Evolutionary conservation across 2,113 vertebrate species (phyloP).

Genomic region (Corythornis cristatus): DNA sequence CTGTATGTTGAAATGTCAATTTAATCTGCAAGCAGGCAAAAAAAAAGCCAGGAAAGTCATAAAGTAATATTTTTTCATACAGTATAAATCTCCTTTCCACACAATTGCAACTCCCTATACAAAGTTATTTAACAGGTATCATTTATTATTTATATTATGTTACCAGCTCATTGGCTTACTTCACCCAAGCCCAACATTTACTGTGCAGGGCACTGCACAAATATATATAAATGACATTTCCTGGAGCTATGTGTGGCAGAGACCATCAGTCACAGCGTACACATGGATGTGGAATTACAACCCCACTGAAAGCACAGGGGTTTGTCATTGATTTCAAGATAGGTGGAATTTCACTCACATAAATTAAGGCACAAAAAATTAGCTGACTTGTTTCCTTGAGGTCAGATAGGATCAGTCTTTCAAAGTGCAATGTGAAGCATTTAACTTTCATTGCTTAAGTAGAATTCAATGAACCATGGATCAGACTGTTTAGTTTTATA

Average conservation of each 20-base stretch:
- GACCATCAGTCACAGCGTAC: neutral
- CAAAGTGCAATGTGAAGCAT: neutral
- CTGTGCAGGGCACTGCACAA: neutral
- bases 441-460: neutral
- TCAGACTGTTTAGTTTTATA: neutral
- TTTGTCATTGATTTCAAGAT: neutral
- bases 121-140: neutral
- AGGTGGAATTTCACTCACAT: neutral
- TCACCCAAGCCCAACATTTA: neutral
- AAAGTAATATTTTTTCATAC: neutral
- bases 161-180: neutral
- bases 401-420: neutral
- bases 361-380: neutral
- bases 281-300: neutral
- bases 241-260: neutral
- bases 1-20: neutral
- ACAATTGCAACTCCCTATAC: neutral
- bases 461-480: neutral
- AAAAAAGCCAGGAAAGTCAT: neutral
- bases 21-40: neutral
- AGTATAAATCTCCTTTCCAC: neutral
- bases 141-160: slow-evolving; percentile 17
- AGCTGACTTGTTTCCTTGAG: neutral
- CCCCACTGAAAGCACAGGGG: neutral
- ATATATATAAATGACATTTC: slow-evolving; percentile 12